Base-by-base conservation (phyloP, 2,888 invertebrate species). In the Leptinotarsa rubiginosa region DNA sequence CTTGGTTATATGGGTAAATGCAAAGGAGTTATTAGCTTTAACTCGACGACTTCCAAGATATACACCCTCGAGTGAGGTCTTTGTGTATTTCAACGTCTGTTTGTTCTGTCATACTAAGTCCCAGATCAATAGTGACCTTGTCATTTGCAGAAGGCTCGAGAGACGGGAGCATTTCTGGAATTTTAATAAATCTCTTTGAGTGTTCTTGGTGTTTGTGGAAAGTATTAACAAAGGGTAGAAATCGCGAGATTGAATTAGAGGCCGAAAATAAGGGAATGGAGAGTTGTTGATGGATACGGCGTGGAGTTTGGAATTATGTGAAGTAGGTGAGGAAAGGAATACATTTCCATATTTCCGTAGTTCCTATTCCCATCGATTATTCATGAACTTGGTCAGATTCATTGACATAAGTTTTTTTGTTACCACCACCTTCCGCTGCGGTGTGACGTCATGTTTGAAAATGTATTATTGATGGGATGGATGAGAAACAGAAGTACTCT, bases 1-100 rank as follows among this genome's bases (percentile, higher is more conserved):
- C 68, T 56, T 54, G 71, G 66, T 70, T 74, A 66, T 68, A 50
- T 62, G 65, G 69, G 66, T 71, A 54, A 66, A 70, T 75, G 68
- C 70, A 64, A 70, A 49, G 62, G 47, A 68, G 72, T 73, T 69
- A 70, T 74, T 71, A 76, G 76, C 69, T 73, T 59, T 76, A 54
- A 69, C 75, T 73, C 49, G 72, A 41, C 41, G 41, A 75, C 74
- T 76, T 72, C 52, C 69, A 70, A 73, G 70, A 74, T 74, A 69
- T 70, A 71, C 70, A 64, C 50, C 77, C 74, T 64, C 47, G 50
- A 73, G 73, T 70, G 65, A 73, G 66, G 67, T 73, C 75, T 77
- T 77, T 77, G 77, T 75, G 73, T 75, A 75, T 75, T 75, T 73
- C 65, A 54, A 75, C 72, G 74, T 69, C 69, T 75, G 72, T 72